A percentile compares a stretch with the other conserved stretches of the same genome.
Conservation (phyloP, 2,888 invertebrate genomes). For the Agonopterix subpropinquella region DNA sequence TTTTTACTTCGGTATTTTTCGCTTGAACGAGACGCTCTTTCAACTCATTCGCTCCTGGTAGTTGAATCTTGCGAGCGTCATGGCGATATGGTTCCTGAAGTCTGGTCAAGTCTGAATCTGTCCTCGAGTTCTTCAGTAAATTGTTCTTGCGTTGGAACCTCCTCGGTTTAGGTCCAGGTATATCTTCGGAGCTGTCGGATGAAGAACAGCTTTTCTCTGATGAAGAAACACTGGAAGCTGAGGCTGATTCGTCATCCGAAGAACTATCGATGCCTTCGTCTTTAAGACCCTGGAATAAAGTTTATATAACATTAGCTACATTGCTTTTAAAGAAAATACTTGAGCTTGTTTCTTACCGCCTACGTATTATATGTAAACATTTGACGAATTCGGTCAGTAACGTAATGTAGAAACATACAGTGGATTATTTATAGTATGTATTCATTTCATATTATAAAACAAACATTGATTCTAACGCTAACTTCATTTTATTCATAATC, state of each 20-base stretch:
- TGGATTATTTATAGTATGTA: too few relatives aligned
- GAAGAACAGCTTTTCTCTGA: conserved; percentile 69
- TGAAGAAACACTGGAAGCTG: conserved; percentile 60
- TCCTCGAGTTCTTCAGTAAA: conserved; percentile 59
- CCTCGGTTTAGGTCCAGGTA: conserved; percentile 43
- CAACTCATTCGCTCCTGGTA: conserved; percentile 42
- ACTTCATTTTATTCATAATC: too few relatives aligned
- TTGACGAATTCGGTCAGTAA: too few relatives aligned
- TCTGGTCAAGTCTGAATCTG: conserved; percentile 60
- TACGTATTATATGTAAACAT: too few relatives aligned
- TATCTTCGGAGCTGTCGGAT: conserved; percentile 62
- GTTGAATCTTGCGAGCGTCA: conserved; percentile 34
- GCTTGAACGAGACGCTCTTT: conserved; percentile 41
- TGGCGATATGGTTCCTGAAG: conserved; percentile 41
- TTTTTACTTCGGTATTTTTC: conserved; percentile 48
- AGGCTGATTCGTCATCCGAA: conserved; percentile 64
- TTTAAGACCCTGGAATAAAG: conserved; percentile 58
- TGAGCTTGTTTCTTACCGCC: not conserved
- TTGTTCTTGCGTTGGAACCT: conserved; percentile 60
- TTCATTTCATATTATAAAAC: too few relatives aligned
- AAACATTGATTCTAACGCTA: too few relatives aligned
- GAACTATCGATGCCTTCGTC: conserved; percentile 73
- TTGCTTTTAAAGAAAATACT: not conserved
- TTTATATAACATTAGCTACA: conserved; percentile 2
- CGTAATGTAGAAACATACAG: too few relatives aligned